Conservation (phyloP, 23 tunicate species). For the Trididemnum nubilum region DNA sequence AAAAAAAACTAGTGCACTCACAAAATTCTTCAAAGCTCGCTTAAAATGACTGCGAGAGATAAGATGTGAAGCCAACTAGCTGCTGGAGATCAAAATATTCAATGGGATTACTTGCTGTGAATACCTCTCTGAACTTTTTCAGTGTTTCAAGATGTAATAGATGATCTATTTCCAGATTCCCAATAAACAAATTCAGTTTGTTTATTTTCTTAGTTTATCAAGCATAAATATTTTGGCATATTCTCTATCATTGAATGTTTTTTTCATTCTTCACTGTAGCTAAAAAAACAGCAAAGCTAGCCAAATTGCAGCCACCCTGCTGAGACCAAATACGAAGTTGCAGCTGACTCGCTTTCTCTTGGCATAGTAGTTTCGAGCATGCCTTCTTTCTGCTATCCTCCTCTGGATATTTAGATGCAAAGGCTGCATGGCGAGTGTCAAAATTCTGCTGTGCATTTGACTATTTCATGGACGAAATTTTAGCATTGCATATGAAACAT, state of each 20-base stretch:
- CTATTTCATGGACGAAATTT: conserved; percentile 43
- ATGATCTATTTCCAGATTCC: conserved; percentile 35
- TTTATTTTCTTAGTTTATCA: too few species aligned
- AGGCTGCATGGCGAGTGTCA: conserved; percentile 30
- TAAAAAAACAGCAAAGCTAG: conserved; percentile 45
- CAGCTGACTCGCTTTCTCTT: conserved; percentile 47
- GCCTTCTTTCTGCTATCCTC: conserved; percentile 50
- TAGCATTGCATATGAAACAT: conserved; percentile 39
- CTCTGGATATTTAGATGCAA: conserved; percentile 48
- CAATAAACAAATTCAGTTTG: conserved; percentile 39
- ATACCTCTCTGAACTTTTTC: conserved; percentile 28
- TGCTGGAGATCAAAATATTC: conserved; percentile 45
- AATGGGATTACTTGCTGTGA: conserved; percentile 45
- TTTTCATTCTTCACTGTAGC: conserved; percentile 40
- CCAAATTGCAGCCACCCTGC: conserved; percentile 48
- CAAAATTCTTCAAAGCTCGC: conserved; percentile 49
- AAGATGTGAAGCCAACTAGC: conserved; percentile 53
- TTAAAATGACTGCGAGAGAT: conserved; percentile 51
- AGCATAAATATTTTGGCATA: conserved; percentile 45
- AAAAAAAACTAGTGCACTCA: conserved; percentile 47
- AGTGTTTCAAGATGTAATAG: conserved; percentile 36
- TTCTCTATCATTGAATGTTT: conserved; percentile 47
- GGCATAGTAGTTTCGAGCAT: conserved; percentile 36
- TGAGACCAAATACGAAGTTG: conserved; percentile 40
- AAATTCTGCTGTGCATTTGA: conserved; percentile 34